These are phyloP conservation scores for Artemia franciscana DNA, from an alignment of 1,140 invertebrate genomes.

Conservation along the genomic window DNA sequence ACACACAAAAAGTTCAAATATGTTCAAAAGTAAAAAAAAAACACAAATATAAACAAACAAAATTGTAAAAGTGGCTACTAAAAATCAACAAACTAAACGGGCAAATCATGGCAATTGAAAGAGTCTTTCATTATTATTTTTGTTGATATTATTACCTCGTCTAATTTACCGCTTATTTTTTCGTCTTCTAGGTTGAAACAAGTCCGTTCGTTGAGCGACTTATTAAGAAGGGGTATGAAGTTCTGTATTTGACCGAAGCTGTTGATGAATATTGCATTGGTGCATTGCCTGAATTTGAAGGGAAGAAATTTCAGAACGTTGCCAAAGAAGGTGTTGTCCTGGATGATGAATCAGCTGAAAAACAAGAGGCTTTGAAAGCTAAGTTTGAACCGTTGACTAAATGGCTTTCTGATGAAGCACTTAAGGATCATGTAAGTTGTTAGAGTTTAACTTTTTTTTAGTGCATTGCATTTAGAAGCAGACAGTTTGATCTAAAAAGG, in stretches of 20 bases:
- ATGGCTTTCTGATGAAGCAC: slow-evolving; percentile 64
- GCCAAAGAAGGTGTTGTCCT: slow-evolving; percentile 92
- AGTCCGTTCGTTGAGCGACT: slow-evolving; percentile 91
- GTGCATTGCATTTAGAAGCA: too few relatives aligned
- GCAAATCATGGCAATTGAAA: too few relatives aligned
- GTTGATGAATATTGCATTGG: slow-evolving; percentile 97
- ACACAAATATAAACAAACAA: too few relatives aligned
- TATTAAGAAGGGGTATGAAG: slow-evolving; percentile 83
- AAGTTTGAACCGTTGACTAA: slow-evolving; percentile 71
- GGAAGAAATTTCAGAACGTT: slow-evolving; percentile 98
- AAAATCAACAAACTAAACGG: too few relatives aligned
- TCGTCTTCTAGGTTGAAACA: slow-evolving; percentile 36
- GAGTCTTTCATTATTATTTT: too few relatives aligned
- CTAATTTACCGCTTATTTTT: too few relatives aligned
- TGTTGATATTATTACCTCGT: too few relatives aligned
- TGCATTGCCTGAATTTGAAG: slow-evolving; percentile 91
- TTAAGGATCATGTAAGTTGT: slow-evolving; percentile 48
- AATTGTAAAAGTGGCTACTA: too few relatives aligned
- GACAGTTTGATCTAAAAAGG: too few relatives aligned
- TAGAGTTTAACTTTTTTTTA: too few relatives aligned
- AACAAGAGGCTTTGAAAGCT: slow-evolving; percentile 49
- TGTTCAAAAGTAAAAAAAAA: too few relatives aligned
- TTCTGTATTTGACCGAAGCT: slow-evolving; percentile 81
- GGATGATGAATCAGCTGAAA: slow-evolving; percentile 57
- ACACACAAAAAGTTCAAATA: too few relatives aligned